Evolutionary conservation across 2,113 vertebrate genomes (phyloP).

Genomic region (Phodopus roborovskii): DNA sequence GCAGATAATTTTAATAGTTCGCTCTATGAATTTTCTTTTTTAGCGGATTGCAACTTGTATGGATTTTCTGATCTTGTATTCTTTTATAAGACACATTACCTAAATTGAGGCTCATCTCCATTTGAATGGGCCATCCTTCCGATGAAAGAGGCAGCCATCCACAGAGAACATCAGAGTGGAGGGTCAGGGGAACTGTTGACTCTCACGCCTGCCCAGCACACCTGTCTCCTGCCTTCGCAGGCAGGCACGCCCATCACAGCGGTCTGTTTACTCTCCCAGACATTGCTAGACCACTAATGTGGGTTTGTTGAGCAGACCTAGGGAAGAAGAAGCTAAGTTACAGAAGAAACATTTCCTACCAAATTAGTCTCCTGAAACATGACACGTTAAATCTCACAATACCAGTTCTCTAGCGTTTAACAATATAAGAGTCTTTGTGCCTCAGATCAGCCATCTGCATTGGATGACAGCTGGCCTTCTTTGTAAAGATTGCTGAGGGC

Average conservation of each 20-base stretch:
- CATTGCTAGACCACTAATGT: background rate
- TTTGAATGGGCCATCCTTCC: background rate
- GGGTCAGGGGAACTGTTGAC: background rate
- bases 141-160: background rate
- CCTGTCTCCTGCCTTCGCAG: background rate
- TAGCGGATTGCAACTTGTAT: slow-evolving; percentile 14
- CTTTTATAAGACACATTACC: background rate
- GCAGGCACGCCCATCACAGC: background rate
- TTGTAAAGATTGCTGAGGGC: slow-evolving; percentile 33
- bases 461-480: background rate
- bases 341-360: background rate
- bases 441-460: slow-evolving; percentile 21
- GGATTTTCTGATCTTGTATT: background rate
- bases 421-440: slow-evolving; percentile 22
- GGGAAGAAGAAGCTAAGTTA: background rate
- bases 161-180: background rate
- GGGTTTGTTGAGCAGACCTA: background rate
- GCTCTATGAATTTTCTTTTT: background rate
- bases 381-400: background rate
- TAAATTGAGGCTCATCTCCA: background rate
- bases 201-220: background rate
- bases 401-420: background rate
- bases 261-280: background rate
- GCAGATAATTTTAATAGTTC: background rate
- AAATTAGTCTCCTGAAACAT: slow-evolving; percentile 17